Conservation (phyloP, 2,113 vertebrate genomes). For the Poeciliopsis retropinna region DNA sequence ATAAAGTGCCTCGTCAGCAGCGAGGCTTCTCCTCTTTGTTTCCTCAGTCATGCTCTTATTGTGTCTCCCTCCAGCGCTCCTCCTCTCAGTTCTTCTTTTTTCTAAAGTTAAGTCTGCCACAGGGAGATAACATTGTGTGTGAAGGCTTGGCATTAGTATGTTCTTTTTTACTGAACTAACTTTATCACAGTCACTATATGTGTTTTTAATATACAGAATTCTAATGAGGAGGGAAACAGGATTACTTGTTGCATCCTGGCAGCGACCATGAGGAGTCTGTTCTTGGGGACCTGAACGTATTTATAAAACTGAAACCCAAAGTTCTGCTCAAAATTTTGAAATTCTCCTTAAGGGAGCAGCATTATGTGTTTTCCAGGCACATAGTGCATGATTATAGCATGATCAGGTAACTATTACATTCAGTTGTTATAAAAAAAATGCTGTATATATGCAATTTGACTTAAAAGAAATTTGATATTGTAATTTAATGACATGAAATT, state of each 20-base stretch:
- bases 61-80: background rate
- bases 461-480: too few species aligned
- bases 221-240: conserved; percentile 19
- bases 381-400: too few species aligned
- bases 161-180: background rate
- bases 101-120: conserved; percentile 16
- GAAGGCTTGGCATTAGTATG: background rate
- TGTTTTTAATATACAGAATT: conserved; percentile 5
- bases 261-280: background rate
- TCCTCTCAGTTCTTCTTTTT: conserved; percentile 27
- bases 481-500: too few species aligned
- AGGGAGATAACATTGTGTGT: conserved; percentile 40
- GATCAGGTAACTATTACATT: too few species aligned
- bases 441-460: too few species aligned
- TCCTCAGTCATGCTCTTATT: background rate
- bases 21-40: conserved; percentile 29
- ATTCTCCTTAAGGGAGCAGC: too few species aligned
- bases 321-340: too few species aligned
- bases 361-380: too few species aligned
- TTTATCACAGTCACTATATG: background rate
- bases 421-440: too few species aligned
- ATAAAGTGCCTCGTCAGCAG: conserved; percentile 48
- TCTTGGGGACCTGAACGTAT: too few species aligned
- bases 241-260: background rate
- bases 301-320: too few species aligned